phyloP scores from a whole-genome alignment of 2,113 vertebrate species.

The Erythrolamprus reginae region DNA sequence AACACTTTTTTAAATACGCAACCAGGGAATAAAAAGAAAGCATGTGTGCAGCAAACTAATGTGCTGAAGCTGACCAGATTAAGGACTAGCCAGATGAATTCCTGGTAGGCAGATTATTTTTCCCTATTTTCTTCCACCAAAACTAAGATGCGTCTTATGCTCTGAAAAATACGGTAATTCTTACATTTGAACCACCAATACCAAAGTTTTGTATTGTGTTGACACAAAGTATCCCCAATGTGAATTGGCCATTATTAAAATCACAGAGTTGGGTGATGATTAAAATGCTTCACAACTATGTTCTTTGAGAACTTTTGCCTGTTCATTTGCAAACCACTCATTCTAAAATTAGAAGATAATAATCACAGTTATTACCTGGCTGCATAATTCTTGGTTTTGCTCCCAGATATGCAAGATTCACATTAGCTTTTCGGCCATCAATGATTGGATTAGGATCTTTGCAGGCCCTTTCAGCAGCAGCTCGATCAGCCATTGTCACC shows the following conservation, averaged over 20 bases:
- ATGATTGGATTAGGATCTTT: conserved; percentile 99
- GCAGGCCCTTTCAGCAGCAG: conserved; percentile 92
- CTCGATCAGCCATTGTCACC: conserved; percentile 98
- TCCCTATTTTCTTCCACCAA: no score
- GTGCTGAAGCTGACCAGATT: no score
- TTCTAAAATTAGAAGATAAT: neutral
- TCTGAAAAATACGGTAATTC: no score
- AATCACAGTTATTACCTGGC: conserved; percentile 77
- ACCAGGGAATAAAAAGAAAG: no score
- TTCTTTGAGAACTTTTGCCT: neutral
- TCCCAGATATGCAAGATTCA: conserved; percentile 97
- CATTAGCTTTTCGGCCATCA: conserved; percentile 97
- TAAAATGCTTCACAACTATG: neutral
- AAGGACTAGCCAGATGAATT: no score
- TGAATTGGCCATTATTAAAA: neutral
- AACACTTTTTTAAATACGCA: no score
- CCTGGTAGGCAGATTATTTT: no score
- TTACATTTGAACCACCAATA: neutral
- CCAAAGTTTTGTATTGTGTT: neutral
- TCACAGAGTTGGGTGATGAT: neutral
- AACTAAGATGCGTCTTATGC: no score
- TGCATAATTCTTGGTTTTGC: conserved; percentile 98
- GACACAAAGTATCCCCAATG: neutral
- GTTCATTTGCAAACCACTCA: neutral
- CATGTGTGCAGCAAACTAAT: no score